Base-by-base conservation (phyloP, 1,140 invertebrate genomes). In the Apolygus lucorum region DNA sequence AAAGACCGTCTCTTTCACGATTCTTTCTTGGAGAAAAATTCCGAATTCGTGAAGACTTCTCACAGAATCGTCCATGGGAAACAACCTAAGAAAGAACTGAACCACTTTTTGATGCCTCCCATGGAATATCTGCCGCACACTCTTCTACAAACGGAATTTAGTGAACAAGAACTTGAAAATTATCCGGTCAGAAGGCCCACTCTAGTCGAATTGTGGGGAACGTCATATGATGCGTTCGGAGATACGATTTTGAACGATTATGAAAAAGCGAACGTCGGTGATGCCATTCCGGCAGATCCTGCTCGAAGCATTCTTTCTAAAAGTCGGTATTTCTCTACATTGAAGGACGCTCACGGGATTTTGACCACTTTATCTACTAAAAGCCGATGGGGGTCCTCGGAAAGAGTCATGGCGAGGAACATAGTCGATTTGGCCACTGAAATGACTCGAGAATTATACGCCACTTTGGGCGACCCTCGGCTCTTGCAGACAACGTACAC, bases 381-480 rank as follows among this genome's bases (percentile, higher is more conserved):
- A 8, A 34, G 2, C 21, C 17, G 34, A 34, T 28, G 64, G 64
- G 34, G 25, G 11, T 28, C 28, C 34, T 11, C 22, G 11, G 13
- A 59, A 4, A 11, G 54, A 4, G 2, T 4, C 8, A 59, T 59
- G 54, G 11, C 54, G 11, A 59, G 22, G 4, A 21, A 11, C 4
- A 22, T 59, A 4, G 54, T 59, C 22, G 54, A 59, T 17, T 17
- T 59, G 22, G 54, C 29, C 27, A 66, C 28, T 21, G 24, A n/a
- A n/a, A 66, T 66, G 64, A 26, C 28, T 8, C 1, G 64, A 14
- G 64, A 66, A n/a, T 66, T 66, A n/a, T 66, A 29, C 27, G 64
- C 64, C 2, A 66, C 64, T 34, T 34, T 66, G n/a, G 64, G 64
- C n/a, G 64, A 66, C n/a, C 27, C 29, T 13, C 27, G 64, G 17